phyloP scores from a whole-genome alignment of 2,888 invertebrate species.

The Gymnocheta viridis region DNA sequence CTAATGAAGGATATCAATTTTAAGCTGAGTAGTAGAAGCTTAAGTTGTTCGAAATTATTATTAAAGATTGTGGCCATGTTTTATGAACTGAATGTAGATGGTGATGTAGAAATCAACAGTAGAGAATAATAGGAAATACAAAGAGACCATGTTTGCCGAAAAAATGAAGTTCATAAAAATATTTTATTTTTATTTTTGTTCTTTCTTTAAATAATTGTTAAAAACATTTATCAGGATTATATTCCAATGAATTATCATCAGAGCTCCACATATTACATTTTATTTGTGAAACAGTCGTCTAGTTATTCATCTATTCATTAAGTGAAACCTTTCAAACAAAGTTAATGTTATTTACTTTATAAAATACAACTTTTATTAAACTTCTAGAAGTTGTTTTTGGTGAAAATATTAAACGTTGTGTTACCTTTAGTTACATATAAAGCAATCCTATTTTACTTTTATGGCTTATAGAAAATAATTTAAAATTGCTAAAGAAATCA shows the following conservation, averaged over 20 bases:
- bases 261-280: conserved; percentile 11
- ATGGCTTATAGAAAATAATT: too few relatives aligned
- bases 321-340: background rate
- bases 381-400: background rate
- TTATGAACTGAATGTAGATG: conserved; percentile 57
- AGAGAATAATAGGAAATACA: background rate
- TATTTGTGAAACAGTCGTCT: background rate
- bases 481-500: too few relatives aligned
- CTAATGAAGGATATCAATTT: conserved; percentile 79
- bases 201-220: conserved; percentile 69
- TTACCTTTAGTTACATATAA: too few relatives aligned
- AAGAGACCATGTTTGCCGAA: background rate
- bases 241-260: conserved; percentile 78
- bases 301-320: background rate
- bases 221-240: conserved; percentile 80
- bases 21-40: conserved; percentile 69
- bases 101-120: background rate
- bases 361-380: background rate
- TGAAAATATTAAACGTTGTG: background rate
- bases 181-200: conserved; percentile 44
- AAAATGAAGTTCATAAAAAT: conserved; percentile 44
- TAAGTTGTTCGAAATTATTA: conserved; percentile 58
- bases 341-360: background rate
- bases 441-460: too few relatives aligned
- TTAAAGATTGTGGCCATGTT: conserved; percentile 65